Evolutionary conservation across 2,113 vertebrate species (phyloP).

Genomic region (Aramus guarauna): DNA sequence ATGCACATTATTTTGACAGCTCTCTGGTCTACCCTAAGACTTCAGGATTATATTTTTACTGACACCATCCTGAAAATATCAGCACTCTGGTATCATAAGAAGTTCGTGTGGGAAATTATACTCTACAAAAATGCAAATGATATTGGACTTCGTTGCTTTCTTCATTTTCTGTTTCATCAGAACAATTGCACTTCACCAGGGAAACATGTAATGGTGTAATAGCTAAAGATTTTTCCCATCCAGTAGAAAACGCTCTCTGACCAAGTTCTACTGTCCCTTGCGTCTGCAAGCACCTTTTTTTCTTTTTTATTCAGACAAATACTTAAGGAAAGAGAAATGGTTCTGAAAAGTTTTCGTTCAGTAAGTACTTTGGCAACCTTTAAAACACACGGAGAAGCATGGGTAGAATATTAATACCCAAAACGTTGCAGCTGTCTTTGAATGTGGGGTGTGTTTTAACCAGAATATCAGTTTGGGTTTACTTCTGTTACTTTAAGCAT

Average conservation of each 20-base stretch:
- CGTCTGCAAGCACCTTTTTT: background rate
- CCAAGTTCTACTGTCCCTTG: background rate
- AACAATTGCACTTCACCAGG: background rate
- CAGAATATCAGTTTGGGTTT: background rate
- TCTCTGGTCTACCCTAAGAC: background rate
- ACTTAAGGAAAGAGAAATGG: background rate
- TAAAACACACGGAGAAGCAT: background rate
- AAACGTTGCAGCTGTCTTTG: background rate
- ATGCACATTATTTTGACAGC: background rate
- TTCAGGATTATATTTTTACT: background rate
- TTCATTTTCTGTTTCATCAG: background rate
- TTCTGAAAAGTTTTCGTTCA: background rate
- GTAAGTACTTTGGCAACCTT: background rate
- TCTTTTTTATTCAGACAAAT: background rate
- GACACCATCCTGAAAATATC: background rate
- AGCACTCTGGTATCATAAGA: background rate
- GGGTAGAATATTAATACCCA: background rate
- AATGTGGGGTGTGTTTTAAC: background rate
- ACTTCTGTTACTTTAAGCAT: background rate
- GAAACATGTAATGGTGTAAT: background rate
- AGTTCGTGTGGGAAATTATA: background rate
- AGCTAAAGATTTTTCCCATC: background rate
- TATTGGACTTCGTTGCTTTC: background rate
- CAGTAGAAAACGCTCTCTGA: background rate
- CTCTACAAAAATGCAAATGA: background rate